Base-by-base conservation (phyloP, 1,140 invertebrate species). In the Drosophila tristis region DNA sequence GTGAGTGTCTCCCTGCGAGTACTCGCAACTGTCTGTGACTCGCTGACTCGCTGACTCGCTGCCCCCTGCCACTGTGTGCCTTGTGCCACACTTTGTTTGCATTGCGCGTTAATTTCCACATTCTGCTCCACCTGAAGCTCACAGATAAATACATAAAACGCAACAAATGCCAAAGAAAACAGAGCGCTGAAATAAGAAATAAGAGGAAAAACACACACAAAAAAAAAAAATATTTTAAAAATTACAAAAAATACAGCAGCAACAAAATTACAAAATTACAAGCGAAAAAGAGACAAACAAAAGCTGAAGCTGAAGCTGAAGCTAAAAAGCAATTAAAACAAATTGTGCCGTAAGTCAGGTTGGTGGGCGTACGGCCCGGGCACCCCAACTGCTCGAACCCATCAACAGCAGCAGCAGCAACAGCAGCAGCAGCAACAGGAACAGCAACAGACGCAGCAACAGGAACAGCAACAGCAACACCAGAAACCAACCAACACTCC, bases 311-410 rank as follows among this genome's bases (percentile, higher is more conserved):
- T 74, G 50, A 61, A 66, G 9, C 53, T 54, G 47, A 80, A 67
- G 82, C 82, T 74, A 70, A 87, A 86, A 87, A 87, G 84, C 79
- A 87, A 87, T 87, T 87, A 87, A 87, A 86, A 89, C 66, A 78
- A 89, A 86, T 86, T 86, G 78, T 89, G 84, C 82, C 82, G 71
- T 75, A 82, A 86, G 82, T 87, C 74, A 87, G 74, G 74, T 80
- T 80, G 81, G 82, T 75, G 78, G 81, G 82, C 82, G 57, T 61
- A 74, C 70, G 65, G 68, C 64, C 68, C 77, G 35, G 35, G 11
- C 35, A 25, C 0, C 31, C 31, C 31, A 9, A 81, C 68, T 42
- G 11, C 47, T 31, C 47, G 45, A 56, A 16, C n/a, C 51, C 7
- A 51, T 13, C 20, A 45, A 26, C 39, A 20, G n/a, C 59, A 39